Evolutionary conservation across 2,113 vertebrate genomes (phyloP).

Genomic region (Nothoprocta pentlandii): DNA sequence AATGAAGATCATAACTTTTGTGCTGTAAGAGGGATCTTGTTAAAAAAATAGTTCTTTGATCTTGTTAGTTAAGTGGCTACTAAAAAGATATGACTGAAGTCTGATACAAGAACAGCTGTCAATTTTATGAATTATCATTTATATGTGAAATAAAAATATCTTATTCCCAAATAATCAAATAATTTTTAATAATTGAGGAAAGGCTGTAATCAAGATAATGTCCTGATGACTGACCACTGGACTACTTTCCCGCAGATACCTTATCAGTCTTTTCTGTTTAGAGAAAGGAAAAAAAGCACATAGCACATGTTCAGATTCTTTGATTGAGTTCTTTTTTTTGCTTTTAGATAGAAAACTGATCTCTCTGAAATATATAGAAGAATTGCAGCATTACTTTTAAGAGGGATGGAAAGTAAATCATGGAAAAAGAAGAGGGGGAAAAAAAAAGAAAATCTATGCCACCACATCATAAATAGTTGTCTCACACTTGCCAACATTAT

Average conservation of each 20-base stretch:
- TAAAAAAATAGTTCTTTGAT: too few species aligned
- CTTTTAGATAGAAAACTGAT: neutral
- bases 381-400: neutral
- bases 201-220: too few species aligned
- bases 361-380: neutral
- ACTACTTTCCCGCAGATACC: fast-evolving
- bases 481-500: neutral
- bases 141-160: too few species aligned
- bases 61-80: too few species aligned
- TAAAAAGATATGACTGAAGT: too few species aligned
- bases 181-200: too few species aligned
- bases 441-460: neutral
- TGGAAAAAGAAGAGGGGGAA: neutral
- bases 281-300: neutral
- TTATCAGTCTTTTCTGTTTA: neutral
- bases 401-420: neutral
- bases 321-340: neutral
- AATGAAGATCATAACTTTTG: too few species aligned
- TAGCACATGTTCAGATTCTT: neutral
- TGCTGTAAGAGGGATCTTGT: too few species aligned
- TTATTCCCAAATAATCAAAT: too few species aligned
- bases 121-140: too few species aligned
- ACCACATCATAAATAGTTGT: neutral
- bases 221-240: neutral
- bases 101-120: too few species aligned